Evolutionary conservation across 2,888 invertebrate genomes (phyloP), one percentile per base, ranked within the genome.

Genomic region (Aphrophora alni): DNA sequence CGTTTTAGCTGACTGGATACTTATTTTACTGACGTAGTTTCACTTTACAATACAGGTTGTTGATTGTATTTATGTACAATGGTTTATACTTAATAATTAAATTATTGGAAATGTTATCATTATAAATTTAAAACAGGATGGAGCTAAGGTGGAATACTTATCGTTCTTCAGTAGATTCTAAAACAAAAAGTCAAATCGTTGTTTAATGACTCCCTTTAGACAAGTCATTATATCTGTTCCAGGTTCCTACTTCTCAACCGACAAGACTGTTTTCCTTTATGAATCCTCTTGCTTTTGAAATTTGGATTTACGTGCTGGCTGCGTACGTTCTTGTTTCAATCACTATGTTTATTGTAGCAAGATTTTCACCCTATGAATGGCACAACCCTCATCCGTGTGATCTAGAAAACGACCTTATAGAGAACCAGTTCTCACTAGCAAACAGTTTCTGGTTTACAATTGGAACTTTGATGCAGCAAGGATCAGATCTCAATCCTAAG

Each of bases 381-480:
- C 92, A 93, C 85, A 93, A 93, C 87, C 93, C 93, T 0, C 93
- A 93, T 87, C 93, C 93, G 0, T 93, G 93, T 86, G 87, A 87
- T 21, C 87, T 90, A 78, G 92, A 92, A 83, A 90, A 90, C 84
- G 90, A 90, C 85, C 88, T 91, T 27, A 90, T 92, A 70, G 93
- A 94, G 87, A 96, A 96, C 88, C 95, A 95, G 87, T 97, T 97
- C 87, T 93, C 94, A 26, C 88, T 96, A 83, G 91, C 94, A 38
- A 96, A 97, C 88, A 94, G 94, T 86, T 94, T 96, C 88, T 96
- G 96, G 96, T 96, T 96, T 88, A 94, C 95, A 27, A 94, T 95
- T 78, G 96, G 95, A n/a, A 95, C 95, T 0, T 90, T 97, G 75
- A 95, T 97, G 93, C 95, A 95, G 86, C 95, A 96, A 88, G 95